Base-by-base conservation (phyloP, 2,797 vertebrate genomes). In the Pangasius sanitwongsei region DNA sequence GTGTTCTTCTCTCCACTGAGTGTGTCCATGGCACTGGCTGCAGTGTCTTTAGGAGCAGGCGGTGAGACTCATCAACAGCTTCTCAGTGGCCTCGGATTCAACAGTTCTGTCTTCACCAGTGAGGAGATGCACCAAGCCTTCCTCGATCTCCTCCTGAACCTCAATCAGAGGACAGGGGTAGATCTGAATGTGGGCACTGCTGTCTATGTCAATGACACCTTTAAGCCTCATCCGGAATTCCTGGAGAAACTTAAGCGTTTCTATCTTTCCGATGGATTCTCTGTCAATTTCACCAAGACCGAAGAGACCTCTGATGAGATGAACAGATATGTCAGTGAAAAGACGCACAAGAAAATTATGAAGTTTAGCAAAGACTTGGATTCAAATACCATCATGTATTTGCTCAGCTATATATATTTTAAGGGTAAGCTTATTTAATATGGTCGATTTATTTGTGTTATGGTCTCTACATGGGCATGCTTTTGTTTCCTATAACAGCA, bases 331-430 rank as follows among this genome's bases (percentile, higher is more conserved):
- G 94, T 98, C 85, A 89, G 91, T 13, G 91, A 90, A 87, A 97
- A 97, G 96, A 99, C 98, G 0, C 92, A 95, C 0, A 97, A 97
- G 37, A 98, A 97, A 94, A 97, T 99, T 78, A 90, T 92, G 3
- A 93, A 97, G 70, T 92, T 98, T 59, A 57, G 98, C 8, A 92
- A 93, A 15, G 90, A 55, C 41, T 91, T 99, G 89, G 94, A 96
- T 89, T 87, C 93, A 25, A 87, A 75, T 37, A 97, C 97, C 1
- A 63, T 97, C 91, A 96, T 99, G 95, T 94, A 97, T 88, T 96
- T 99, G 48, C 83, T 97, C 90, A 98, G 97, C 89, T 97, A 96
- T 92, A 96, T 98, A 91, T 97, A 97, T 93, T 97, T 97, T 91
- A 98, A 95, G 85, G 98, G 98, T 99, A 96, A 96, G 94, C 84